Conservation (phyloP, 2,797 vertebrate species). For the Centropyge bicolor region DNA sequence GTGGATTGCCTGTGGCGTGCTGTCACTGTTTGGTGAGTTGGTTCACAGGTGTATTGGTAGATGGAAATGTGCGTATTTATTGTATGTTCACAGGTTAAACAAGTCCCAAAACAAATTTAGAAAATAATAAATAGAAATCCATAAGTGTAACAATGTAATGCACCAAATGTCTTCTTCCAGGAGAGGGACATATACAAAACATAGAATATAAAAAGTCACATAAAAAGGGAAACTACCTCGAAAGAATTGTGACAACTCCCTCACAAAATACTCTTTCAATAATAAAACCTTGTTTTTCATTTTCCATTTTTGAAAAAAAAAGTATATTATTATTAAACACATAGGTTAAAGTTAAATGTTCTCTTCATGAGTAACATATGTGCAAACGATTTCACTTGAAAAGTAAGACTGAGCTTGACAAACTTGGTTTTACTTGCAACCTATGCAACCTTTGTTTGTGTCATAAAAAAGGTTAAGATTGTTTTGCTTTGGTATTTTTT, state of each 20-base stretch:
- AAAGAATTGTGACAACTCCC: background rate
- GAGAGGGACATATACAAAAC: background rate
- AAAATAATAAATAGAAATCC: background rate
- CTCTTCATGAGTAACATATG: background rate
- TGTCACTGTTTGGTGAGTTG: conserved; percentile 97
- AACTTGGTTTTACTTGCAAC: no score
- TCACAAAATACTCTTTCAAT: no score
- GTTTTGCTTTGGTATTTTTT: no score
- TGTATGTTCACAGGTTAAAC: background rate
- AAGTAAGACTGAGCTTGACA: background rate
- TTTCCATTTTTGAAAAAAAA: background rate
- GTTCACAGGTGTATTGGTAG: background rate
- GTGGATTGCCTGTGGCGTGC: conserved; percentile 93
- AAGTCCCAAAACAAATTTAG: background rate
- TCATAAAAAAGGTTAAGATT: no score
- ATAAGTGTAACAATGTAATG: background rate
- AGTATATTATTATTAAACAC: background rate
- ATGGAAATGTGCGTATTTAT: background rate
- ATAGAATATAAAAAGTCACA: background rate
- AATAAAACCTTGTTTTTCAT: background rate
- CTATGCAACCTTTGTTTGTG: no score
- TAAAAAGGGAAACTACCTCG: background rate
- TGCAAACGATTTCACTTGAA: background rate
- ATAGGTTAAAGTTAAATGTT: background rate
- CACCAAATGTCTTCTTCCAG: background rate